These are phyloP conservation scores for Borostomias antarcticus DNA, from an alignment of 2,797 vertebrate genomes.

Conservation along the genomic window DNA sequence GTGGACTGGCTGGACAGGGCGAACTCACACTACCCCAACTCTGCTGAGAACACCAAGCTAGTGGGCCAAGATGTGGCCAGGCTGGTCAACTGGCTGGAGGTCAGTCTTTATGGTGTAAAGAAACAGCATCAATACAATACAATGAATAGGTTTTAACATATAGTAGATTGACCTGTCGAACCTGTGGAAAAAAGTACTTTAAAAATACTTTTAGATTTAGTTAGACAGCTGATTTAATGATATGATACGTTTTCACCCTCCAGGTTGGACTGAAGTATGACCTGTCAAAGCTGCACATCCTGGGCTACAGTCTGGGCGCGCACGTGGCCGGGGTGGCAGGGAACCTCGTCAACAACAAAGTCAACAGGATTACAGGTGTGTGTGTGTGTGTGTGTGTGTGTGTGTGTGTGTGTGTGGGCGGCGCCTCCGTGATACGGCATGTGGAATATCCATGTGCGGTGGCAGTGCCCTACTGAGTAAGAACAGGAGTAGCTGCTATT, in stretches of 20 bases:
- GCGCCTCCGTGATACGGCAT: conserved; percentile 2
- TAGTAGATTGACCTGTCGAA: too few species aligned
- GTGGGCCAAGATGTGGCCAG: conserved; percentile 83
- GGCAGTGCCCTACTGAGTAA: not conserved
- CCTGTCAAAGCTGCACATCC: conserved; percentile 80
- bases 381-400: too few species aligned
- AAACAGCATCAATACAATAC: not conserved
- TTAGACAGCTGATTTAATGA: not conserved
- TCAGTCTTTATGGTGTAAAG: conserved; percentile 49
- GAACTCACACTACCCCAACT: conserved; percentile 83
- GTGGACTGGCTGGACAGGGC: conserved; percentile 84
- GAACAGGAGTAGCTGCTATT: not conserved
- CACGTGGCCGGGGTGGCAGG: conserved; percentile 86
- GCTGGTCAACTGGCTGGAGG: conserved; percentile 86
- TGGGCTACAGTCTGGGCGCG: conserved; percentile 88
- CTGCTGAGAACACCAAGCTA: conserved; percentile 79
- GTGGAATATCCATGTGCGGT: not conserved
- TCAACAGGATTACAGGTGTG: conserved; percentile 87
- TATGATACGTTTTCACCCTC: not conserved
- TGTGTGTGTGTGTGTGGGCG: too few species aligned
- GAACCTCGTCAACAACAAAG: conserved; percentile 81
- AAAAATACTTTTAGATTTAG: not conserved
- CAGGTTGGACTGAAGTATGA: conserved; percentile 78
- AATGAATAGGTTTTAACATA: too few species aligned
- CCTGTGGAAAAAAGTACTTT: too few species aligned